Evolutionary conservation across 92 coral and sea anemone genomes (phyloP), one percentile per base, ranked within the genome.

Genomic region (Porites rus): DNA sequence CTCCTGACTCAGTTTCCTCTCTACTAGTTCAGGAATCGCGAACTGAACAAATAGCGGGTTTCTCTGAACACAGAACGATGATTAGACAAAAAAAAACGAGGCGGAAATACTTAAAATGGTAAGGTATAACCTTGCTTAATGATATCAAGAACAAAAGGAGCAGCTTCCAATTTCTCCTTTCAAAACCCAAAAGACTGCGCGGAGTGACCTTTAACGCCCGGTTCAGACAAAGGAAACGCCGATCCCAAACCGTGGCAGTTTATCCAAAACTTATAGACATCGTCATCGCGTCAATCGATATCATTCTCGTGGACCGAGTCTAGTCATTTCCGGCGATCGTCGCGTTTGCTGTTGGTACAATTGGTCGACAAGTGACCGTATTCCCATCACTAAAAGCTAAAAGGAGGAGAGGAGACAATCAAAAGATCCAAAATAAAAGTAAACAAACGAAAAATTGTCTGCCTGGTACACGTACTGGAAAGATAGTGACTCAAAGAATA

Each of bases 61-160:
- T 31, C 51, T 53, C 53, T 28, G 31, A 64, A 56, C 38, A 80
- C 79, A 13, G 87, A 83, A 52, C 65, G 61, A 65, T 77, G 76
- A 70, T 85, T 77, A 17, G 31, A 19, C 12, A 85, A 56, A 28
- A 51, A 20, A 63, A 43, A 78, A 58, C 22, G 60, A 50, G 58
- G 24, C 8, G 85, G 85, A 78, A 86, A 43, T 38, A 65, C 56
- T 10, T 16, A 5, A 68, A 86, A 78, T 19, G 73, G 90, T 22
- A 86, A 22, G 54, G 51, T 43, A 60, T 78, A 86, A 25, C 85
- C 85, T 7, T 86, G 76, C 22, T 53, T 53, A 11, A 53, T 11
- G 59, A 53, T 11, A 53, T 53, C 31, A 28, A 28, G 31, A 28
- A 28, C 31, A 28, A 28, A 28, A 28, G 31, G 31, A 28, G 31